These are phyloP conservation scores for Drosophila watanabei DNA, from an alignment of 1,140 invertebrate species.

Conservation along the genomic window DNA sequence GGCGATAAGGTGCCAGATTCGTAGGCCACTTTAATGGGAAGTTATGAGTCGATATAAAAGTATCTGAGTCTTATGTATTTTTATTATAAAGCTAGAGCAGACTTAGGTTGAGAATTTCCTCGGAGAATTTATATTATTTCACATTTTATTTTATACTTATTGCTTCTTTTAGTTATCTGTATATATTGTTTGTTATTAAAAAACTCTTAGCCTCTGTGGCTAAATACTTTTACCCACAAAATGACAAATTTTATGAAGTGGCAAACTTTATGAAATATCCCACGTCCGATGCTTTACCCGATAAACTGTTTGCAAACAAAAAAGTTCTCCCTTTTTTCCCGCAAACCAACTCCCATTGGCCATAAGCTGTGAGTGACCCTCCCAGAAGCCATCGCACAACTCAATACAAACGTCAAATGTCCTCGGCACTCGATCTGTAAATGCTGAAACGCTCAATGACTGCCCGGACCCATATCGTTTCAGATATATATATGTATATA, in stretches of 20 bases:
- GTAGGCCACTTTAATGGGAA: neutral
- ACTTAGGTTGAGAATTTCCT: neutral
- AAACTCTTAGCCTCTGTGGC: neutral
- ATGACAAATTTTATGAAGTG: slow-evolving; percentile 16
- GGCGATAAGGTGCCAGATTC: neutral
- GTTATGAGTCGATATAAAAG: neutral
- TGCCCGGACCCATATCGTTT: slow-evolving; percentile 35
- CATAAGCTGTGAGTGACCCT: slow-evolving; percentile 18
- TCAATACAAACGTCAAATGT: slow-evolving; percentile 40
- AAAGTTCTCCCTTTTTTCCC: neutral
- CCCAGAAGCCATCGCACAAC: slow-evolving; percentile 41
- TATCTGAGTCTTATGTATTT: neutral
- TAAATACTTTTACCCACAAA: neutral
- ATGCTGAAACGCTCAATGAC: slow-evolving; percentile 46
- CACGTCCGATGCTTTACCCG: slow-evolving; percentile 1
- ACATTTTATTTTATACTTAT: neutral
- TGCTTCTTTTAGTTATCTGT: neutral
- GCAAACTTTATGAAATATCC: slow-evolving; percentile 9
- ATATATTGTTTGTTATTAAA: neutral
- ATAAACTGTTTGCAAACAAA: slow-evolving; percentile 8
- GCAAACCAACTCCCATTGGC: slow-evolving; percentile 9
- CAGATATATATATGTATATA: slow-evolving; percentile 4
- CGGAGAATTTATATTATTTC: neutral
- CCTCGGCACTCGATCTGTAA: slow-evolving; percentile 29
- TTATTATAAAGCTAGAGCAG: neutral